phyloP scores from a whole-genome alignment of 1,140 invertebrate genomes.

The Ptiloglossa arizonensis region DNA sequence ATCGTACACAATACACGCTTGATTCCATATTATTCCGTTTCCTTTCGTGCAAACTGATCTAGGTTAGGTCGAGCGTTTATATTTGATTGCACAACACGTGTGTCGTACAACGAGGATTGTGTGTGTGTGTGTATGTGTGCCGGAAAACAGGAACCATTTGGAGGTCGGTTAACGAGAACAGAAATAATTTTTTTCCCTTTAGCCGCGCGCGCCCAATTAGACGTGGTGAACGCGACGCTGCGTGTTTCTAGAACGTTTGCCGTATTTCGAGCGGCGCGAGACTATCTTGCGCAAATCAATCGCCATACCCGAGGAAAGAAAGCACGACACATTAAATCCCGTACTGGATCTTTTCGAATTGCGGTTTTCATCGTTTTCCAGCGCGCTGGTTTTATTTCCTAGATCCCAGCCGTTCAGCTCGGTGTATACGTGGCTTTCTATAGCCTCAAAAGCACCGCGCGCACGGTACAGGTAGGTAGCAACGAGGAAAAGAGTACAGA shows the following conservation, averaged over 20 bases:
- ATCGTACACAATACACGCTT: no score
- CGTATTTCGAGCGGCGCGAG: slow-evolving; percentile 11
- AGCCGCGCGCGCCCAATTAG: slow-evolving; percentile 17
- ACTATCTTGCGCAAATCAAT: slow-evolving; percentile 7
- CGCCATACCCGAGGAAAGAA: slow-evolving; percentile 1
- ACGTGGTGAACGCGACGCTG: slow-evolving; percentile 1
- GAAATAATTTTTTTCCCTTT: slow-evolving; percentile 1
- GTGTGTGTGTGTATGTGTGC: no score
- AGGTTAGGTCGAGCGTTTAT: no score
- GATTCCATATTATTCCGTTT: no score
- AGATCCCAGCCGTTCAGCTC: background rate
- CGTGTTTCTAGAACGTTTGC: slow-evolving; percentile 18
- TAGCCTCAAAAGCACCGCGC: background rate
- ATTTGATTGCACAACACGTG: no score
- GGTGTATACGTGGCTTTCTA: background rate
- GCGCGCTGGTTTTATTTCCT: slow-evolving; percentile 32
- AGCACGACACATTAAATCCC: slow-evolving; percentile 30
- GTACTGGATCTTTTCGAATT: slow-evolving; percentile 9
- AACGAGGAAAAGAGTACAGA: background rate
- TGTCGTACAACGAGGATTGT: no score
- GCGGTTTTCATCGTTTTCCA: slow-evolving; percentile 39
- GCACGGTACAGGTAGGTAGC: background rate
- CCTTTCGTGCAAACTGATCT: no score
- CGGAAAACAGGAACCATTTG: background rate
- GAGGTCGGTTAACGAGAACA: background rate